Conservation (phyloP, 2,888 invertebrate species). For the Synergus laeviventris region DNA sequence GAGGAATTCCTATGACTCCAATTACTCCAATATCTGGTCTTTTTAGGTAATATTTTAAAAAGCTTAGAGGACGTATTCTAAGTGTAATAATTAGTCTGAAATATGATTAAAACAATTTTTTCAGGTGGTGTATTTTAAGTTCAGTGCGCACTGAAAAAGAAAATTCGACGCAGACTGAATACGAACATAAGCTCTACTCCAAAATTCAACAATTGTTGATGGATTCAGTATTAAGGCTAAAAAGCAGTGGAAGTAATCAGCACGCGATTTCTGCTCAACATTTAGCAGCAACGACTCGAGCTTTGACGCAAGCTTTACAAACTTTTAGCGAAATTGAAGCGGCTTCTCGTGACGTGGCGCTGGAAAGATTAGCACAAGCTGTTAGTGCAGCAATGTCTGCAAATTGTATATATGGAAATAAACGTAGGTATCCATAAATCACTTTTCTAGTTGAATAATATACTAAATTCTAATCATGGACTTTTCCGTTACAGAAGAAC, state of each 20-base stretch:
- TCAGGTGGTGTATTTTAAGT: conserved; percentile 72
- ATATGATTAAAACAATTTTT: not conserved
- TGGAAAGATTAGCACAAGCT: conserved; percentile 90
- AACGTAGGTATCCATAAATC: conserved; percentile 77
- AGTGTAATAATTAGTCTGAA: not conserved
- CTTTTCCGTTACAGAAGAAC: conserved; percentile 67
- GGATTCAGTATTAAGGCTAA: conserved; percentile 72
- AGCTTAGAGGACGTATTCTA: not conserved
- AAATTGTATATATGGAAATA: conserved; percentile 88
- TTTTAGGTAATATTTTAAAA: conserved; percentile 74
- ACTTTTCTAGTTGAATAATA: conserved; percentile 15
- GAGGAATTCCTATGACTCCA: conserved; percentile 90
- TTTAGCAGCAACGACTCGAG: conserved; percentile 69
- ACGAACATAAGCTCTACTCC: conserved; percentile 66
- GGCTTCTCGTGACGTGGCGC: conserved; percentile 62
- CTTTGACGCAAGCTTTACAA: conserved; percentile 62
- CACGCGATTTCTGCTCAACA: conserved; percentile 74
- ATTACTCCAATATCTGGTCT: conserved; percentile 89
- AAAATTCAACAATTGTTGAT: conserved; percentile 72
- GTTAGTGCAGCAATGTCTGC: conserved; percentile 88
- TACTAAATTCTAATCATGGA: not conserved
- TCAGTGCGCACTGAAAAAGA: conserved; percentile 60
- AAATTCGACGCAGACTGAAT: conserved; percentile 55
- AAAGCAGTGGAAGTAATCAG: conserved; percentile 68
- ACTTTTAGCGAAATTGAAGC: conserved; percentile 57